phyloP scores from a whole-genome alignment of 2,888 invertebrate species.

The Autographa pulchrina region DNA sequence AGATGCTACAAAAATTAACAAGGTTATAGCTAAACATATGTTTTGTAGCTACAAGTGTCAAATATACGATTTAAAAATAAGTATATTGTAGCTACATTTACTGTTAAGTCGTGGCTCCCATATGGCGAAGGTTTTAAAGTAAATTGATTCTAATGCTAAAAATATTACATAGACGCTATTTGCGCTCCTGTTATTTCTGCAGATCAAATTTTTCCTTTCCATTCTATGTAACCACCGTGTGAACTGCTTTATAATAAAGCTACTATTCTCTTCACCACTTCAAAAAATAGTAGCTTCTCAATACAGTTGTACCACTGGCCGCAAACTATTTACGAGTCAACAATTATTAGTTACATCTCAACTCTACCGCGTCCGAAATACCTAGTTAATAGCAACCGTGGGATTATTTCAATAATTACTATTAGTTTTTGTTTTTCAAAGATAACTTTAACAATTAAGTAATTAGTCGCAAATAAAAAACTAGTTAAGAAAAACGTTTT shows the following conservation, averaged over 20 bases:
- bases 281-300: too few relatives aligned
- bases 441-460: constrained; percentile 5
- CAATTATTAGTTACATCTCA: background rate
- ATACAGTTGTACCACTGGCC: background rate
- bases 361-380: background rate
- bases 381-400: background rate
- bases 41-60: constrained; percentile 1
- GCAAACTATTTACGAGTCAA: background rate
- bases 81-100: background rate
- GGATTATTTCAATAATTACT: background rate
- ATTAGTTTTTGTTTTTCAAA: background rate
- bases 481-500: background rate
- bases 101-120: background rate
- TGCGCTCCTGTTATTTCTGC: background rate
- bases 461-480: background rate
- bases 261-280: background rate
- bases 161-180: background rate
- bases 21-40: background rate
- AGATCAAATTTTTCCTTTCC: background rate
- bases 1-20: background rate
- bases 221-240: background rate
- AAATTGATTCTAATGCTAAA: too few relatives aligned
- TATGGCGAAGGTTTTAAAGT: too few relatives aligned
- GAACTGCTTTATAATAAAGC: background rate
- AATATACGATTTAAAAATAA: background rate